phyloP scores from a whole-genome alignment of 2,888 invertebrate species.

The Drosophila kokeensis region DNA sequence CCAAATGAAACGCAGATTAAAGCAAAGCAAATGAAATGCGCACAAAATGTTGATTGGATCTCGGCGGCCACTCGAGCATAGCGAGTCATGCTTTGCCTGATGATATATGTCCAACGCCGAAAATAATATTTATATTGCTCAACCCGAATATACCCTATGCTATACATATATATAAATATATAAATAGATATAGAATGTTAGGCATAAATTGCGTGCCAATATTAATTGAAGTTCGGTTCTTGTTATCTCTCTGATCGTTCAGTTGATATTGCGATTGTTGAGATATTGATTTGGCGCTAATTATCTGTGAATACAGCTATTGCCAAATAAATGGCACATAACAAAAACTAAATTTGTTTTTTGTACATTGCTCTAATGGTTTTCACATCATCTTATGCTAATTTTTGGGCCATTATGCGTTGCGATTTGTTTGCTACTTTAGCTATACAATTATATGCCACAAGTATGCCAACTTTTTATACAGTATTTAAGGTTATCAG shows the following conservation, averaged over 20 bases:
- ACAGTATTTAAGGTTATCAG: constrained; percentile 24
- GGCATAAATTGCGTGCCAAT: not conserved
- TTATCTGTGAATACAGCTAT: not conserved
- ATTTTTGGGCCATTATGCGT: not conserved
- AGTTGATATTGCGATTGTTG: not conserved
- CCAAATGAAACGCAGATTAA: constrained; percentile 34
- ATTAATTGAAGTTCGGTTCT: not conserved
- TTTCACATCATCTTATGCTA: not conserved
- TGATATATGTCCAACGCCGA: constrained; percentile 16
- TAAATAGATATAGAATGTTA: not conserved
- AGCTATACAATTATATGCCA: not conserved
- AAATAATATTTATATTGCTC: not conserved
- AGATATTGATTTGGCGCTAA: not conserved
- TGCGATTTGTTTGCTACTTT: not conserved
- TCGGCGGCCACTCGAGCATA: constrained; percentile 28
- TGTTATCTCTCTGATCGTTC: not conserved
- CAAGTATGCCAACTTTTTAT: not conserved
- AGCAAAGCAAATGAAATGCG: constrained; percentile 34
- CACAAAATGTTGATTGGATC: constrained; percentile 40
- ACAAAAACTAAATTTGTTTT: not conserved
- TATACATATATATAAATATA: not conserved
- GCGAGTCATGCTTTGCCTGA: constrained; percentile 19
- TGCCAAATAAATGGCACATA: not conserved
- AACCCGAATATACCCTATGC: constrained; percentile 8
- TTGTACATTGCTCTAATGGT: not conserved